Conservation (phyloP, 1,140 invertebrate species). For the Gonioctena quinquepunctata region DNA sequence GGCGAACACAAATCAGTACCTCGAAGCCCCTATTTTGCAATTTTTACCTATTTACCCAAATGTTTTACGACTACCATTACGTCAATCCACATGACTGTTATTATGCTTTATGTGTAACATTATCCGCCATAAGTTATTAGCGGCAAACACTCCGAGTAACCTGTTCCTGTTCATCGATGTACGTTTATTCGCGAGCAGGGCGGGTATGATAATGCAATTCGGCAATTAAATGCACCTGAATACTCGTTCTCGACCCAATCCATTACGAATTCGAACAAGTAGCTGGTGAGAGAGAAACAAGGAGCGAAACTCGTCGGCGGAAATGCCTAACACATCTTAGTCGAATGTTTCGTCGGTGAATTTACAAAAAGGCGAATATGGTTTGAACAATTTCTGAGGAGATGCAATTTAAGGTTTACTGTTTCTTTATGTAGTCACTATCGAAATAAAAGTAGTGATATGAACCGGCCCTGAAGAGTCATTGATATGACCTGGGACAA, state of each 20-base stretch:
- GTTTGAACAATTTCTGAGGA: too few relatives aligned
- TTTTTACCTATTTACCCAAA: conserved; percentile 4
- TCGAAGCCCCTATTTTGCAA: neutral
- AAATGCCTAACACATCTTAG: too few relatives aligned
- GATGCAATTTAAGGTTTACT: too few relatives aligned
- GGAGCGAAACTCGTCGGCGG: too few relatives aligned
- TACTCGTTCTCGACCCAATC: neutral
- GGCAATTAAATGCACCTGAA: conserved; percentile 2
- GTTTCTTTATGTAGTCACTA: too few relatives aligned
- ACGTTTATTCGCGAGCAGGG: neutral
- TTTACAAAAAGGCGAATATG: too few relatives aligned
- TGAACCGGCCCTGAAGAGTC: too few relatives aligned
- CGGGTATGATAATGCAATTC: neutral
- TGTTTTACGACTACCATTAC: neutral
- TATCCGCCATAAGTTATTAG: neutral
- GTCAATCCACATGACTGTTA: neutral
- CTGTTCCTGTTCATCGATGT: neutral
- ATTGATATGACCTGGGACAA: too few relatives aligned
- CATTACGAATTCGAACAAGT: neutral
- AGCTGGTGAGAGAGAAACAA: too few relatives aligned
- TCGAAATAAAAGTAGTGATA: too few relatives aligned
- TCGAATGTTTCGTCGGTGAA: too few relatives aligned
- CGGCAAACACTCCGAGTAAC: neutral
- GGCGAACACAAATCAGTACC: neutral
- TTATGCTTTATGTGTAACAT: neutral